Percentiles rank a stretch among this genome's conserved stretches.
These are phyloP conservation scores for Eilema sororculum DNA, from an alignment of 2,888 invertebrate genomes.

Conservation along the genomic window DNA sequence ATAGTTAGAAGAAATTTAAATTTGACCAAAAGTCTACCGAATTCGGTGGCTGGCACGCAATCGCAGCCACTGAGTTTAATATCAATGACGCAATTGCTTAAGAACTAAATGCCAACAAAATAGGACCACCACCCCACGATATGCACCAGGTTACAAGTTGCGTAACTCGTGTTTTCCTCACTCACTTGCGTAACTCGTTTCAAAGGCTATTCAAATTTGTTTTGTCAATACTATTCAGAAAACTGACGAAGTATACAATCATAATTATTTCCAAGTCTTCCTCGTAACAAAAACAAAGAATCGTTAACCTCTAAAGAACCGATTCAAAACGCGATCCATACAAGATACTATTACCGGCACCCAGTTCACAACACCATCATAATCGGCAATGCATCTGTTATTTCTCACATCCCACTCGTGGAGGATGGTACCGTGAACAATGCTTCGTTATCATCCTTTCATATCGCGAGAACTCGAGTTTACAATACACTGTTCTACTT, in stretches of 20 bases:
- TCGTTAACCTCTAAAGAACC: conserved; percentile 15
- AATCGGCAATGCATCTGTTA: conserved; percentile 43
- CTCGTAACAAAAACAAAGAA: conserved; percentile 19
- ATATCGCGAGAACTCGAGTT: conserved; percentile 65
- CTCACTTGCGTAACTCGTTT: neutral
- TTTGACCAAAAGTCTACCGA: no score
- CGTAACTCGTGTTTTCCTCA: neutral
- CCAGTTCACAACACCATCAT: conserved; percentile 44
- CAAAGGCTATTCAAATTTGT: conserved; percentile 2
- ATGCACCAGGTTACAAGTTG: neutral
- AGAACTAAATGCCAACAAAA: neutral
- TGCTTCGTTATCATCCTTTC: conserved; percentile 70
- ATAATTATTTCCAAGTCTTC: conserved; percentile 16
- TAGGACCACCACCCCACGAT: neutral
- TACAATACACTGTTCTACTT: conserved; percentile 62
- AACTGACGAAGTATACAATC: conserved; percentile 6
- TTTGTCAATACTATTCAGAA: neutral
- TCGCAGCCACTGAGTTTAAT: neutral
- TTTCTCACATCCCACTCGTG: conserved; percentile 61
- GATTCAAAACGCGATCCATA: conserved; percentile 19
- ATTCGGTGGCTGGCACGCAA: neutral
- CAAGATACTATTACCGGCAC: conserved; percentile 26
- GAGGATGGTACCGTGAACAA: conserved; percentile 65
- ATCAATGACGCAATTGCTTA: neutral
- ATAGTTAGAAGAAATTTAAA: no score